phyloP scores from a whole-genome alignment of 2,113 vertebrate species.

The Nettapus auritus region DNA sequence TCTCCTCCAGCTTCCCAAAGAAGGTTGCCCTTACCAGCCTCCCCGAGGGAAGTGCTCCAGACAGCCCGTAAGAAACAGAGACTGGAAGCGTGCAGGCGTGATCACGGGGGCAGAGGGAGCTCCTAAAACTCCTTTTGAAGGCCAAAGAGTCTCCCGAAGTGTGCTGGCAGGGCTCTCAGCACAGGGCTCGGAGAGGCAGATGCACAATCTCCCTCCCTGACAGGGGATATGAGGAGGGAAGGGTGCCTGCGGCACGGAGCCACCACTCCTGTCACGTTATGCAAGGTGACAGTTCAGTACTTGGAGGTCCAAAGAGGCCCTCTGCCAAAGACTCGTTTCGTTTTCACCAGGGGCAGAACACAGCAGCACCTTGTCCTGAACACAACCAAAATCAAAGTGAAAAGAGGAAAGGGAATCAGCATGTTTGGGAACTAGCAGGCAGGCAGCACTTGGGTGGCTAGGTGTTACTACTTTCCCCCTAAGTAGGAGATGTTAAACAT shows the following conservation, averaged over 20 bases:
- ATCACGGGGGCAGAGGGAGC: neutral
- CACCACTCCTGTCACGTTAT: neutral
- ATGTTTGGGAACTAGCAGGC: neutral
- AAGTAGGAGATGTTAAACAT: neutral
- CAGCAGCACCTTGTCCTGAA: neutral
- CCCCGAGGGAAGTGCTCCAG: neutral
- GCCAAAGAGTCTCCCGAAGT: neutral
- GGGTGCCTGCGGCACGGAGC: neutral
- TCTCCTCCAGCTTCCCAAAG: conserved; percentile 33
- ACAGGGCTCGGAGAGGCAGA: neutral
- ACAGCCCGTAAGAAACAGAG: conserved; percentile 27
- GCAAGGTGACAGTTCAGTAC: neutral
- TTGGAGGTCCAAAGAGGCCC: neutral
- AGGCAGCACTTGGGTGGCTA: neutral
- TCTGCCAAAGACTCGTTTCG: neutral
- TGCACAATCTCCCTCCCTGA: neutral
- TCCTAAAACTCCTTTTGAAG: neutral
- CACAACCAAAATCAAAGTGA: neutral
- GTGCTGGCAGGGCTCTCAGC: neutral
- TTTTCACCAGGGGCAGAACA: neutral
- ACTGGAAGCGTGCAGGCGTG: neutral
- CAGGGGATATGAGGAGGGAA: neutral
- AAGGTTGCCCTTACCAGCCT: conserved; percentile 48
- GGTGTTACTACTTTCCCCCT: neutral
- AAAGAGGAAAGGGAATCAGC: neutral